Base-by-base conservation (phyloP, 2,797 vertebrate species). In the Xiphorhynchus erythropygius region DNA sequence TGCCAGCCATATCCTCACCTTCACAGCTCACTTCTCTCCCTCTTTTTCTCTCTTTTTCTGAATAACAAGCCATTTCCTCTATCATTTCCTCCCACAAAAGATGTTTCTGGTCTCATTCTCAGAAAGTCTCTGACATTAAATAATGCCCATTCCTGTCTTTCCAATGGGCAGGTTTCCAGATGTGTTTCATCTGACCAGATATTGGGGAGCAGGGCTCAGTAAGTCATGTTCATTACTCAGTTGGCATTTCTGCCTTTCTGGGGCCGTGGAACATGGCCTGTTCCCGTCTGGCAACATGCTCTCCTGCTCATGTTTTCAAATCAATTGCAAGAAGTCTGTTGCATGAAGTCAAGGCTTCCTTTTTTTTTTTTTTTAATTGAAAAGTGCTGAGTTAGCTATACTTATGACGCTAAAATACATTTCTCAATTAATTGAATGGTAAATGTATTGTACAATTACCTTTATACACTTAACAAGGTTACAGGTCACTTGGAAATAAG, bases 71-170 rank as follows among this genome's bases (percentile, higher is more conserved):
- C 95, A 94, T 98, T 98, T 98, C 98, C 98, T 97, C 90, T 92
- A 96, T 98, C 96, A 97, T 98, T 99, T 98, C 96, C 95, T 97
- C 84, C 96, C 92, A 90, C 97, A 98, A 98, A 98, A 98, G 98
- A 98, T 98, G 97, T 97, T 98, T 98, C 99, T 98, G 98, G 98
- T 98, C 91, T 87, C 30, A 25, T 97, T 98, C 98, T 98, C 97
- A 97, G 98, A 98, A 98, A 97, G 94, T 44, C 96, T 95, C 96
- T 98, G 98, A 97, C 98, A 97, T 94, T 84, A 96, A 95, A 97
- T 94, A 94, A 89, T 98, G 96, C 96, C 97, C 96, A 77, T 97
- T 97, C 95, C 97, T 97, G 93, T 94, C 96, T 98, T 97, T 97
- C 95, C 84, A 84, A 21, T 96, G 97, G 98, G 97, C 97, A 97